phyloP scores from a whole-genome alignment of 2,888 invertebrate species.

The Frankliniella fusca region DNA sequence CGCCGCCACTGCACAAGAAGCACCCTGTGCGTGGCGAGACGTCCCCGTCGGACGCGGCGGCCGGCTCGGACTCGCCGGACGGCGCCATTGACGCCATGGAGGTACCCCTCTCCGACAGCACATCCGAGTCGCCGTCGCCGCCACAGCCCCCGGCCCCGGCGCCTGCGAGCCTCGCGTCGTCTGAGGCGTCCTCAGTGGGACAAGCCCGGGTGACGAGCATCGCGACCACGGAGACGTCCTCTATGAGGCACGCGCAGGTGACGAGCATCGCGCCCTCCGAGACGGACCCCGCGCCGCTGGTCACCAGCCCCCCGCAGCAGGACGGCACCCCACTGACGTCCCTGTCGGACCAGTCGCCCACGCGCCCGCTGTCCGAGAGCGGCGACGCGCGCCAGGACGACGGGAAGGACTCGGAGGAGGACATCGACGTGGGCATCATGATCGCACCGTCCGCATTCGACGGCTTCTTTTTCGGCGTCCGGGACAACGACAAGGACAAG shows the following conservation, averaged over 20 bases:
- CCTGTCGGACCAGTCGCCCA: background rate
- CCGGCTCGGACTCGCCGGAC: too few relatives aligned
- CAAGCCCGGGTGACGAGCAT: too few relatives aligned
- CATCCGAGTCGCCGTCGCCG: too few relatives aligned
- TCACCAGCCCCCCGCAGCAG: background rate
- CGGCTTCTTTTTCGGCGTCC: slow-evolving; percentile 11
- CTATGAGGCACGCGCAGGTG: too few relatives aligned
- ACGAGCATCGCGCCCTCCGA: background rate
- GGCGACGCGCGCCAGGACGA: background rate
- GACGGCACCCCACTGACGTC: background rate
- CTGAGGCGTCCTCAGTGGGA: background rate
- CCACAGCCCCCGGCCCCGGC: too few relatives aligned
- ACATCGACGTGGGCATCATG: background rate
- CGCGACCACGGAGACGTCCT: too few relatives aligned
- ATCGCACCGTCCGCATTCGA: background rate
- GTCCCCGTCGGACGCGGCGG: too few relatives aligned
- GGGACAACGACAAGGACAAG: background rate
- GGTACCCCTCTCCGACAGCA: too few relatives aligned
- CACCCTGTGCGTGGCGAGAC: too few relatives aligned
- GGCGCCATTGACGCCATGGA: too few relatives aligned
- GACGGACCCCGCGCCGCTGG: background rate
- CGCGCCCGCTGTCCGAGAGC: background rate
- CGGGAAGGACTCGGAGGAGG: background rate
- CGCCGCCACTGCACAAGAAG: too few relatives aligned
- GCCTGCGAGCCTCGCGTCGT: background rate